phyloP scores from a whole-genome alignment of 2,888 invertebrate species.

The Coelinius sp. region DNA sequence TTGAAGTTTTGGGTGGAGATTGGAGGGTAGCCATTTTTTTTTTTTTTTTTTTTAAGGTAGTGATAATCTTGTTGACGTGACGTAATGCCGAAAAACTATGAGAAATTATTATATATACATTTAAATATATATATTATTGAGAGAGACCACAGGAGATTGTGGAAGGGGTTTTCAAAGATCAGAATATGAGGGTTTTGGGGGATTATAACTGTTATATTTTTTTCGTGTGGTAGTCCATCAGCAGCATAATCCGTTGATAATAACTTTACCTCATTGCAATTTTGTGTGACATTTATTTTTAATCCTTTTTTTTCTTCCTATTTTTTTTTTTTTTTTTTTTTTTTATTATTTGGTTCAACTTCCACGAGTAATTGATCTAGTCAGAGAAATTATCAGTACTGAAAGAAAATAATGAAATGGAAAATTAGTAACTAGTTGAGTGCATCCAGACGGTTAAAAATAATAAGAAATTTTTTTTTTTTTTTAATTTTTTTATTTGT shows the following conservation, averaged over 20 bases:
- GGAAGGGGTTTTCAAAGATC: constrained; percentile 44
- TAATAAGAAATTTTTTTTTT: constrained; percentile 14
- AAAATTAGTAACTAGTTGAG: constrained; percentile 43
- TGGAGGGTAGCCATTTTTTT: constrained; percentile 1
- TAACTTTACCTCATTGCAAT: constrained; percentile 46
- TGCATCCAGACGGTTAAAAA: constrained; percentile 36
- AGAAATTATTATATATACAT: constrained; percentile 20
- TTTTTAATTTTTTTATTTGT: constrained; percentile 5
- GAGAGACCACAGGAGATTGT: constrained; percentile 36
- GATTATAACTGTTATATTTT: constrained; percentile 61
- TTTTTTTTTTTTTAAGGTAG: neutral
- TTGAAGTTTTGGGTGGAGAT: neutral
- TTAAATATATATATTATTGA: constrained; percentile 13
- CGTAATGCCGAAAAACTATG: constrained; percentile 37
- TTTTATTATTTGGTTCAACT: constrained; percentile 42
- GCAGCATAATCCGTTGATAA: constrained; percentile 69
- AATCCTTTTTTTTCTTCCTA: constrained; percentile 24
- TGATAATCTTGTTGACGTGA: constrained; percentile 28
- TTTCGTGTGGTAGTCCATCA: constrained; percentile 62
- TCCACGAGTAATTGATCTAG: constrained; percentile 56
- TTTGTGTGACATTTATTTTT: constrained; percentile 23
- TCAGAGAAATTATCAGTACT: constrained; percentile 51
- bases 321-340: constrained; percentile 33
- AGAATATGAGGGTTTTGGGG: constrained; percentile 32
- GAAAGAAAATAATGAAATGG: constrained; percentile 34